These are phyloP conservation scores for Apis cerana DNA, from an alignment of 1,140 invertebrate species.

Conservation along the genomic window DNA sequence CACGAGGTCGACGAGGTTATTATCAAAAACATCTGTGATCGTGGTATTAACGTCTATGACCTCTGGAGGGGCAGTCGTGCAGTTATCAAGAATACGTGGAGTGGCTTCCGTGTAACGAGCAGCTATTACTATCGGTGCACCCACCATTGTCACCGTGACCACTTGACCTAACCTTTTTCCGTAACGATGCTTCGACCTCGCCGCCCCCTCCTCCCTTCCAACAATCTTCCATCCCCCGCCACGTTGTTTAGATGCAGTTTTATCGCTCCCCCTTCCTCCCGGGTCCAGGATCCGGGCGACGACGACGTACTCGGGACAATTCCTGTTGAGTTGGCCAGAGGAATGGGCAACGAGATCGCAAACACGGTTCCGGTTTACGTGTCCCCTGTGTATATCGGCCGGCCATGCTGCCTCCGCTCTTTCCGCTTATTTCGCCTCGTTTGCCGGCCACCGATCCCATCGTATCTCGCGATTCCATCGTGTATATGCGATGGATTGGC, in stretches of 20 bases:
- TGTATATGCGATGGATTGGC: background rate
- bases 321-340: constrained; percentile 21
- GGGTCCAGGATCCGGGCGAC: constrained; percentile 38
- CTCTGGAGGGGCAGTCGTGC: background rate
- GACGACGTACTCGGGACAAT: constrained; percentile 50
- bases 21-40: constrained; percentile 36
- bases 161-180: constrained; percentile 60
- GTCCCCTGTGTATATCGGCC: constrained; percentile 45
- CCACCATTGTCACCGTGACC: constrained; percentile 21
- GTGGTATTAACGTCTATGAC: background rate
- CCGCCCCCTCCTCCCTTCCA: background rate
- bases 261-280: constrained; percentile 40
- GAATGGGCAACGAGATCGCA: constrained; percentile 63
- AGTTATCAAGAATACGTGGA: constrained; percentile 25
- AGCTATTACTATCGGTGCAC: constrained; percentile 8
- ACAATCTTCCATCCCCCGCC: background rate
- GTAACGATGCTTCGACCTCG: constrained; percentile 64
- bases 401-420: background rate
- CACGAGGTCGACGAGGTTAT: background rate
- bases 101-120: background rate
- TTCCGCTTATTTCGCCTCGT: constrained; percentile 37
- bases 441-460: background rate
- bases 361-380: constrained; percentile 51
- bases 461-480: background rate
- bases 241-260: constrained; percentile 67